These are phyloP conservation scores for Pseudomyrmex gracilis DNA, from an alignment of 1,140 invertebrate genomes.

Conservation along the genomic window DNA sequence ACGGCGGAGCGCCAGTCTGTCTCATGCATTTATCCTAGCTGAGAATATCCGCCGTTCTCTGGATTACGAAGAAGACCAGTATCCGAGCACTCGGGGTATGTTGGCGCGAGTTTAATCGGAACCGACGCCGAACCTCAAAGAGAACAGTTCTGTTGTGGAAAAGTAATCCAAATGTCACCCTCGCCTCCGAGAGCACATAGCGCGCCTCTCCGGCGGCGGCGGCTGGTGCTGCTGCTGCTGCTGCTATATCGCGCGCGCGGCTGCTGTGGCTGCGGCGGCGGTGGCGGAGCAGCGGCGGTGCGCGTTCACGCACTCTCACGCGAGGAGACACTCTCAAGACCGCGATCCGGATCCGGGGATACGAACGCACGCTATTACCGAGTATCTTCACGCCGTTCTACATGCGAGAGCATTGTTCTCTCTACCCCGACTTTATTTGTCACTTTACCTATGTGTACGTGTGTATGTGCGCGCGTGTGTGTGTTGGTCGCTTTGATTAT, in stretches of 20 bases:
- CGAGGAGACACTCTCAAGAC: constrained; percentile 67
- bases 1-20: constrained; percentile 20
- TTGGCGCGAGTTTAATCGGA: constrained; percentile 8
- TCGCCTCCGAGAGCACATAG: constrained; percentile 69
- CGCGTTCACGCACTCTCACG: constrained; percentile 41
- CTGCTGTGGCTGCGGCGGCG: constrained; percentile 45
- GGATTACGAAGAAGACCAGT: too few species aligned
- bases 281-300: constrained; percentile 55
- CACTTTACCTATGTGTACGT: constrained; percentile 76
- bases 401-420: constrained; percentile 80
- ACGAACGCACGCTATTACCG: constrained; percentile 65
- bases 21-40: constrained; percentile 8
- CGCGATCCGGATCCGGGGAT: constrained; percentile 62
- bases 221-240: constrained; percentile 26
- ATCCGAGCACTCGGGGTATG: constrained; percentile 7
- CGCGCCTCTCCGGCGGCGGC: constrained; percentile 64
- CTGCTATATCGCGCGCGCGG: constrained; percentile 30
- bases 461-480: too few species aligned
- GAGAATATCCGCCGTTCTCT: constrained; percentile 21
- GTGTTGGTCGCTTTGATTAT: constrained; percentile 84
- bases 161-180: constrained; percentile 76
- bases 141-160: constrained; percentile 32
- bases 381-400: constrained; percentile 74
- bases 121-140: too few species aligned
- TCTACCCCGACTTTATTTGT: constrained; percentile 82